Conservation (phyloP, 1,140 invertebrate genomes). For the Gonioctena quinquepunctata region DNA sequence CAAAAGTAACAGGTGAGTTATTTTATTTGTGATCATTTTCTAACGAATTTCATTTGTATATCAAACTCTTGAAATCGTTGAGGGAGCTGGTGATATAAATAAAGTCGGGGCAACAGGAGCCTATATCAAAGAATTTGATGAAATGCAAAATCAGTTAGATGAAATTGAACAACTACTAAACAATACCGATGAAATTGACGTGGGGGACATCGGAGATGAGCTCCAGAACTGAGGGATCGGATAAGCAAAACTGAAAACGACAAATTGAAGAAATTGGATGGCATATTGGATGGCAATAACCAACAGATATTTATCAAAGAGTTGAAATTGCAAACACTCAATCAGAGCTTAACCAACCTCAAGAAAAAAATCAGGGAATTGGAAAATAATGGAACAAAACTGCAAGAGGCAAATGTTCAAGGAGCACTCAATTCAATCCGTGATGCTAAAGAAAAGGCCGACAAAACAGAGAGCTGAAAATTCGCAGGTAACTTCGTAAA, state of each 20-base stretch:
- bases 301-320: constrained; percentile 79
- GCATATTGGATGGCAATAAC: constrained; percentile 74
- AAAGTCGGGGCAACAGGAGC: constrained; percentile 90
- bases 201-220: constrained; percentile 55
- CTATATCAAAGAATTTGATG: constrained; percentile 90
- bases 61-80: constrained; percentile 75
- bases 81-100: constrained; percentile 86
- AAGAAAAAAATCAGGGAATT: constrained; percentile 75
- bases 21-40: too few species aligned
- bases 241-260: constrained; percentile 60
- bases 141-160: constrained; percentile 83
- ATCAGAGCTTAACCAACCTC: constrained; percentile 71
- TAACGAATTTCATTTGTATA: too few species aligned
- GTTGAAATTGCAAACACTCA: constrained; percentile 74
- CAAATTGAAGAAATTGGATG: constrained; percentile 64
- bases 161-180: constrained; percentile 78
- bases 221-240: constrained; percentile 55
- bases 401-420: constrained; percentile 94
- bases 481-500: constrained; percentile 60
- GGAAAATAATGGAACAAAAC: constrained; percentile 82
- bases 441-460: constrained; percentile 71
- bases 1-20: constrained; percentile 50
- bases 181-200: constrained; percentile 63
- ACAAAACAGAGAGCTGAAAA: constrained; percentile 69
- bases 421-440: constrained; percentile 90